Base-by-base conservation (phyloP, 2,797 vertebrate genomes). In the Enteromius paludinosus region DNA sequence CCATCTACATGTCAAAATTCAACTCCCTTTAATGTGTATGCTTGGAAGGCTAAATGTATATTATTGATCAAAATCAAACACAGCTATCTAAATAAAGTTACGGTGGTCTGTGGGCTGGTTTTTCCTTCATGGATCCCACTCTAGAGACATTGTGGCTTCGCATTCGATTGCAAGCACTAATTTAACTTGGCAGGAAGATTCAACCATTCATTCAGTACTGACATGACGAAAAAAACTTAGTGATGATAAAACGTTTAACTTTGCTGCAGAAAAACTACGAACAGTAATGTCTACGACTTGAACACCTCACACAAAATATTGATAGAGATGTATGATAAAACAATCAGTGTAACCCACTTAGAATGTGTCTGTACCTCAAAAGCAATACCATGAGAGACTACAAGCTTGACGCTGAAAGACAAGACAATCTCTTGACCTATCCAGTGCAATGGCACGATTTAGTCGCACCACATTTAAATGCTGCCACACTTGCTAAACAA, bases 41-140 rank as follows among this genome's bases (percentile, higher is more conserved):
- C 33, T 54, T 65, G 71, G 79, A 73, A 78, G 87, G 28, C 75
- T 47, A 54, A 8, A 15, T 49, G 76, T 70, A 71, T 33, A 38
- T 81, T 84, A 33, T 33, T 47, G 65, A 85, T 81, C 17, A 64
- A 64, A 86, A 85, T 49, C 61, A 64, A 82, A 86, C 84, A 81
- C 45, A 59, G 61, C 61, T 54, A 78, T 83, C 28, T 79, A 65
- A 59, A 56, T 64, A 74, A 78, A 23, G 45, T 52, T 69, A 20
- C 20, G 75, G 23, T 82, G 83, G 59, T 61, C 4, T 80, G 71
- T 15, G 71, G 80, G 70, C 18, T 73, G 59, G 25, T 56, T 68
- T 75, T 75, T 54, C 61, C 71, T 75, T 65, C 25, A 28, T 75
- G 80, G 62, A 56, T 75, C 71, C 41, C 71, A 82, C 71, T 74